Conservation (phyloP, 1,140 invertebrate species). For the Halyomorpha halys region DNA sequence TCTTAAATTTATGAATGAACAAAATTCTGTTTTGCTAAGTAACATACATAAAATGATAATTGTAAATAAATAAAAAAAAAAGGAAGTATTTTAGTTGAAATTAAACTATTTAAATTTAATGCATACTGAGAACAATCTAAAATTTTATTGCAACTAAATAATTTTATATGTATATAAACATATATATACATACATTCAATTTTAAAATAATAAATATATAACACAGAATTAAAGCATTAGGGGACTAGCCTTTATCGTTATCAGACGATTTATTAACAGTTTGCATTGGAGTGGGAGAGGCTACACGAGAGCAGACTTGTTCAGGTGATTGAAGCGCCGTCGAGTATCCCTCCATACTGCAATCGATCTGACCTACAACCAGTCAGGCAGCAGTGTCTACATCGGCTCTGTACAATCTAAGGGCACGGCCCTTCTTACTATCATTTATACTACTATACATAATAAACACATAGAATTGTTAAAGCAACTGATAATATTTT, state of each 20-base stretch:
- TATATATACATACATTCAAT: background rate
- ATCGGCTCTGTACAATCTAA: too few species aligned
- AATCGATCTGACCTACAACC: slow-evolving; percentile 25
- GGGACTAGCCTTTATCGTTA: slow-evolving; percentile 9
- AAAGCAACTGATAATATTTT: background rate
- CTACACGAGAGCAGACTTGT: background rate
- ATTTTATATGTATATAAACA: background rate
- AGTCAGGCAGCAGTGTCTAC: background rate
- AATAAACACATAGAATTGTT: background rate
- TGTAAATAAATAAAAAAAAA: background rate
- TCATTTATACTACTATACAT: background rate
- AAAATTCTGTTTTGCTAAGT: background rate
- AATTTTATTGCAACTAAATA: slow-evolving; percentile 14
- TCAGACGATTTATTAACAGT: slow-evolving; percentile 11
- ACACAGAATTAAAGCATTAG: slow-evolving; percentile 16
- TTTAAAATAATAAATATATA: slow-evolving; percentile 18
- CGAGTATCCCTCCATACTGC: slow-evolving; percentile 32
- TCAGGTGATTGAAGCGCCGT: slow-evolving; percentile 31
- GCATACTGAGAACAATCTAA: background rate
- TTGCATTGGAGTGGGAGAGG: slow-evolving; percentile 2
- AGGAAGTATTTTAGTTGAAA: too few species aligned
- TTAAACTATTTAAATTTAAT: background rate
- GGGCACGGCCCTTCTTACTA: background rate
- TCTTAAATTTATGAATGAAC: slow-evolving; percentile 6
- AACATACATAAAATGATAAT: background rate